phyloP scores from a whole-genome alignment of 2,113 vertebrate species.

The Paramisgurnus dabryanus region DNA sequence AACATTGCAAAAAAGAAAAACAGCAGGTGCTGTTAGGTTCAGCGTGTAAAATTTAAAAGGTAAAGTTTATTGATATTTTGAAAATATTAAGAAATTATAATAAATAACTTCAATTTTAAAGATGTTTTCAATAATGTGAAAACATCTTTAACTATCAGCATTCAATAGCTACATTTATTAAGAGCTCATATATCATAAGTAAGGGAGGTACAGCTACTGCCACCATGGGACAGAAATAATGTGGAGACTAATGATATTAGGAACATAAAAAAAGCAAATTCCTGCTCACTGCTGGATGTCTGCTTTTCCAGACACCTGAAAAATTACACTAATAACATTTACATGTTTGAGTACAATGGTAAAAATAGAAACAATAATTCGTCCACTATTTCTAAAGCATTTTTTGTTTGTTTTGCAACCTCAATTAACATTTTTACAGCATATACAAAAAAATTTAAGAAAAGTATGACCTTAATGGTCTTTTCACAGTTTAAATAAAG shows the following conservation, averaged over 20 bases:
- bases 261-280: too few species aligned
- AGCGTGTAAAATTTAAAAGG: background rate
- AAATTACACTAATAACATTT: background rate
- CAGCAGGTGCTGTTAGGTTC: constrained; percentile 14
- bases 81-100: background rate
- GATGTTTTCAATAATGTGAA: background rate
- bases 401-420: too few species aligned
- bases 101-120: constrained; percentile 15
- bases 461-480: too few species aligned
- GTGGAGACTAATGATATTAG: background rate
- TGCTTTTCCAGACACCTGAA: background rate
- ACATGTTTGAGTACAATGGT: background rate
- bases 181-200: constrained; percentile 5
- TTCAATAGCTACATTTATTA: background rate
- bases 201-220: background rate
- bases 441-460: too few species aligned
- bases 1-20: background rate
- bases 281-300: background rate
- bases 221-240: background rate
- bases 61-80: background rate
- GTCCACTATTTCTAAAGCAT: too few species aligned
- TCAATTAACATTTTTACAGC: too few species aligned
- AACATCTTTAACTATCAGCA: background rate
- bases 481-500: too few species aligned
- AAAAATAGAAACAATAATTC: too few species aligned